A percentile compares a stretch with the other conserved stretches of the same genome.
These are phyloP conservation scores for Sinocyclocheilus rhinocerous DNA, from an alignment of 2,113 vertebrate genomes.

Conservation along the genomic window DNA sequence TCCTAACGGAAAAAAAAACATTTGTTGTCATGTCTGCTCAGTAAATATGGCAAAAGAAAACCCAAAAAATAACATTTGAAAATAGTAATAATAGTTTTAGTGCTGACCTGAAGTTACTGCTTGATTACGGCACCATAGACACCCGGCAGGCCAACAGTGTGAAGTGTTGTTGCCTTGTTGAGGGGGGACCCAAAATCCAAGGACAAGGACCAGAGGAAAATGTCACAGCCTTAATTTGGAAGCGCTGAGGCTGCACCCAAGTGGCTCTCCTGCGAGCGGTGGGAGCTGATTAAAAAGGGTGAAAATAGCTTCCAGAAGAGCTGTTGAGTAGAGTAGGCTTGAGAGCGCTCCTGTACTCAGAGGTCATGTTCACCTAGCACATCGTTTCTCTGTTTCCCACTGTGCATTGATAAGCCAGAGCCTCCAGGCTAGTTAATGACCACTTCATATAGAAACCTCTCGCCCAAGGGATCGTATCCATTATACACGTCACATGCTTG, in stretches of 20 bases:
- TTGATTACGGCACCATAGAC: neutral
- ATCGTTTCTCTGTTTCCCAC: slow-evolving; percentile 6
- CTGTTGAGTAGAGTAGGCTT: slow-evolving; percentile 22
- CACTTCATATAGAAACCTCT: slow-evolving; percentile 24
- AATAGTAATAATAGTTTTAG: neutral
- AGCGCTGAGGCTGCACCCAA: neutral
- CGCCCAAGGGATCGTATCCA: neutral
- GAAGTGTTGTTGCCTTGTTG: neutral
- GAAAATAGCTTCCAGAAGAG: slow-evolving; percentile 38
- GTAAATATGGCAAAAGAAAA: neutral
- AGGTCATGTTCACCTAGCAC: slow-evolving; percentile 36
- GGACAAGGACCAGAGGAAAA: slow-evolving; percentile 15
- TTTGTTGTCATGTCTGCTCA: neutral
- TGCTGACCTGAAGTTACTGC: neutral
- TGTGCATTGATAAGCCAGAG: neutral
- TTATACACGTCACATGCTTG: neutral
- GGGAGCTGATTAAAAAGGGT: slow-evolving; percentile 35
- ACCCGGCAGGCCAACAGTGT: neutral
- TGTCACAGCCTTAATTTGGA: slow-evolving; percentile 41
- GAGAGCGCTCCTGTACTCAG: slow-evolving; percentile 13
- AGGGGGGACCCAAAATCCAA: neutral
- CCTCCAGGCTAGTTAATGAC: slow-evolving; percentile 5
- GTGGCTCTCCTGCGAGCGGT: neutral
- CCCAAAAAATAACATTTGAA: neutral
- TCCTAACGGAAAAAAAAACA: neutral